Evolutionary conservation across 2,113 vertebrate species (phyloP), one percentile per base, ranked within the genome.

Genomic region (Calidris pygmaea): DNA sequence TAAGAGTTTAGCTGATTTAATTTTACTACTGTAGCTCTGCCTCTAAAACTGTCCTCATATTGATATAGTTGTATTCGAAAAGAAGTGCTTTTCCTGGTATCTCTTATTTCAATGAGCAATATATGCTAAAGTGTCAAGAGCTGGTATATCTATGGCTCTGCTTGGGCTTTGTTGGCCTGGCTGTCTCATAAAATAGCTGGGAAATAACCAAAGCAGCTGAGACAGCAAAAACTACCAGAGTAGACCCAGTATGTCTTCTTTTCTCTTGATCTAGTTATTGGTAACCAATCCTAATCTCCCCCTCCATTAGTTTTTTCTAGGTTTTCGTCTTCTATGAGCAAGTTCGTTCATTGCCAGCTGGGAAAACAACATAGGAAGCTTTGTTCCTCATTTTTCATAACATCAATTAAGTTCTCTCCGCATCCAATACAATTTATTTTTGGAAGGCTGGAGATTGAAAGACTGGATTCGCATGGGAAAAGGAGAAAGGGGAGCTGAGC

Each of bases 51-150:
- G 60, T 74, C 62, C 45, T 65, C 34, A 34, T 78, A 30, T 27
- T 84, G 70, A 81, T 67, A 72, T 11, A 83, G 53, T 52, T 83
- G 41, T 60, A 91, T 87, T 89, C 72, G 39, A 29, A 79, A 91
- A 92, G 35, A 82, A 68, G 16, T 48, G 26, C 1, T 68, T 82
- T 89, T 91, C 34, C 43, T 73, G 58, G 11, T 89, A 65, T 74
- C 32, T 89, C 52, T 87, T 87, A 89, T 91, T 95, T 90, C 86
- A 89, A 60, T 81, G 55, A 92, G 60, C 70, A 95, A 75, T 92
- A 92, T 90, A 67, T 62, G 50, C 47, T 88, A 12, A 92, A 47
- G 2, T 80, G 63, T 87, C 68, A 63, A 72, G 58, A 39, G 53
- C 27, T 74, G 23, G 47, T 81, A 59, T 71, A 89, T 77, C 37